Percentiles rank a stretch among this genome's conserved stretches.
Evolutionary conservation across 1,140 invertebrate genomes (phyloP).

Genomic region (Megalonaias nervosa): DNA sequence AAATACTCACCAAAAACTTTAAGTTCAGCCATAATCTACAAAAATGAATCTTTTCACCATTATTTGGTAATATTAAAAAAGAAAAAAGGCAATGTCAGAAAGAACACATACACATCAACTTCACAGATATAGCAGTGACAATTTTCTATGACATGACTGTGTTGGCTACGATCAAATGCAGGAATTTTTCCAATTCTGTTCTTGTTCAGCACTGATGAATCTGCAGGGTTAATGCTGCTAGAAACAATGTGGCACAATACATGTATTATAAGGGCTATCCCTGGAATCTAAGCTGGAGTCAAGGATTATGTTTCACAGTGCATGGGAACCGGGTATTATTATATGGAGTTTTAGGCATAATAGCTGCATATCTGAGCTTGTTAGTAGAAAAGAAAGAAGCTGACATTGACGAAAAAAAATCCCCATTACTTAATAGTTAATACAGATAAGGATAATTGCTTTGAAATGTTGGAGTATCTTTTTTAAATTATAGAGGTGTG

Average conservation of each 20-base stretch:
- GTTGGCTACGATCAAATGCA: conserved; percentile 85
- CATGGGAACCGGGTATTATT: neutral
- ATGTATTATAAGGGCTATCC: conserved; percentile 79
- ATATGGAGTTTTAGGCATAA: neutral
- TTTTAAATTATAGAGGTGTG: neutral
- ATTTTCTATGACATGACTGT: conserved; percentile 95
- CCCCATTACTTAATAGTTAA: neutral
- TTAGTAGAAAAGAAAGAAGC: neutral
- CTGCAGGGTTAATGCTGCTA: conserved; percentile 89
- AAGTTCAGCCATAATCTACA: too few relatives aligned
- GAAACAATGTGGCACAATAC: conserved; percentile 83
- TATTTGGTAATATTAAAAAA: too few relatives aligned
- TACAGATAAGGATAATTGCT: too few relatives aligned
- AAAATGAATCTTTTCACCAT: too few relatives aligned
- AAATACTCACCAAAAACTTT: too few relatives aligned
- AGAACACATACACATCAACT: conserved; percentile 77
- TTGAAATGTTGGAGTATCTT: too few relatives aligned
- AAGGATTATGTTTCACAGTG: conserved; percentile 24
- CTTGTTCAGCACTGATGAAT: conserved; percentile 73
- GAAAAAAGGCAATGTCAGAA: neutral
- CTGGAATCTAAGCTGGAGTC: conserved; percentile 66
- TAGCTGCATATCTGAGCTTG: neutral
- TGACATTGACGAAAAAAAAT: neutral
- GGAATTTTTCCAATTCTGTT: conserved; percentile 40
- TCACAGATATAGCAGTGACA: conserved; percentile 95